A percentile compares a stretch with the other conserved stretches of the same genome.
Evolutionary conservation across 2,888 invertebrate genomes (phyloP).

Genomic region (Heteromyza rotundicornis): DNA sequence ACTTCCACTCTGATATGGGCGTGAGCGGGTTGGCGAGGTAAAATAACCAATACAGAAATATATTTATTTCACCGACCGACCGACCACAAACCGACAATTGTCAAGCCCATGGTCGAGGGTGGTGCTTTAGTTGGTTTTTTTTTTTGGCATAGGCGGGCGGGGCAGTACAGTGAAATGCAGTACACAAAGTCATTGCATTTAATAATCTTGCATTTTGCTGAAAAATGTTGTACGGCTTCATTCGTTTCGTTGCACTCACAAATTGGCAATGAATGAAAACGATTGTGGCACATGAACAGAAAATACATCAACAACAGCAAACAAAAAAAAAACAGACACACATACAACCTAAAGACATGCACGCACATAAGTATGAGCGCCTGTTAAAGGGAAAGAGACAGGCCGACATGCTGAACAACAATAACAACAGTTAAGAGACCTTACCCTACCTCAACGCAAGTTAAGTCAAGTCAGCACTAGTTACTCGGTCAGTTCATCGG

Average conservation of each 20-base stretch:
- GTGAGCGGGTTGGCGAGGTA: no score
- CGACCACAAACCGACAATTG: background rate
- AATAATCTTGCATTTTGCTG: conserved; percentile 5
- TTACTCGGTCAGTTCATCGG: no score
- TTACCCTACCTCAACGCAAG: conserved; percentile 8
- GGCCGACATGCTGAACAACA: no score
- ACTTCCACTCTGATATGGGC: no score
- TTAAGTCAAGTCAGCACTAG: background rate
- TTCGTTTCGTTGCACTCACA: conserved; percentile 28
- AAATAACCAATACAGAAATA: no score
- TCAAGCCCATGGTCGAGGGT: background rate
- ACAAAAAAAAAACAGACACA: no score
- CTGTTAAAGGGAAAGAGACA: background rate
- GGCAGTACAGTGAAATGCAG: background rate
- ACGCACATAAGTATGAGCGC: background rate
- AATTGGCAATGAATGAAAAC: conserved; percentile 31
- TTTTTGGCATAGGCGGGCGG: background rate
- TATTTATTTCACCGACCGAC: background rate
- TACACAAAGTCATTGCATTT: background rate
- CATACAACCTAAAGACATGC: conserved; percentile 4
- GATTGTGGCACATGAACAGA: conserved; percentile 25
- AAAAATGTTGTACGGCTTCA: conserved; percentile 31
- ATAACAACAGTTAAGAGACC: conserved; percentile 1
- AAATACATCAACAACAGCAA: conserved; percentile 2
- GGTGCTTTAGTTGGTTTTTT: no score